Conservation (phyloP, 2,797 vertebrate species). For the Eremophila alpestris region DNA sequence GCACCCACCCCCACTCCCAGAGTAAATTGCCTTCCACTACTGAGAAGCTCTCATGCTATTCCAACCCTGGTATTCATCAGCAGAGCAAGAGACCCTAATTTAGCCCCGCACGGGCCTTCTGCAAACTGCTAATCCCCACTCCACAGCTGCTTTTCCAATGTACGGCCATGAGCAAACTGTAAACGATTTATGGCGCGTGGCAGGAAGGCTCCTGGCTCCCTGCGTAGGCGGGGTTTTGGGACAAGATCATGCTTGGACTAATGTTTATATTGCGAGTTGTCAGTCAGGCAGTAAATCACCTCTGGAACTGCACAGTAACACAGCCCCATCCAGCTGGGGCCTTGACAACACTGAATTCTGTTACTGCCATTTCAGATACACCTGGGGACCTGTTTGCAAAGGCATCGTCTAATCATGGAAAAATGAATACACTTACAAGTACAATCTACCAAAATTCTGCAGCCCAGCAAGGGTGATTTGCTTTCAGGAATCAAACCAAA, state of each 20-base stretch:
- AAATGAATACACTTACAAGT: background rate
- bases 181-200: slow-evolving; percentile 80
- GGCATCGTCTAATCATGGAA: background rate
- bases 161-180: slow-evolving; percentile 69
- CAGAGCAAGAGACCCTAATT: slow-evolving; percentile 55
- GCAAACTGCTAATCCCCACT: slow-evolving; percentile 72
- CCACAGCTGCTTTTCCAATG: slow-evolving; percentile 72
- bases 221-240: slow-evolving; percentile 62
- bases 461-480: background rate
- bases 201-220: slow-evolving; percentile 75
- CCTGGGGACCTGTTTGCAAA: background rate
- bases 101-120: slow-evolving; percentile 60
- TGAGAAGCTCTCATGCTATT: slow-evolving; percentile 45
- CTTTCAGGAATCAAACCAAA: background rate
- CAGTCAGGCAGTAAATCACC: slow-evolving; percentile 63
- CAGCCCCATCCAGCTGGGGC: background rate
- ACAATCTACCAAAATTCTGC: background rate
- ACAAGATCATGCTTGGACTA: slow-evolving; percentile 75
- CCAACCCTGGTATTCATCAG: background rate
- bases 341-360: background rate
- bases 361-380: background rate
- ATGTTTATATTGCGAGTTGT: slow-evolving; percentile 69
- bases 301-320: background rate
- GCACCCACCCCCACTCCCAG: background rate
- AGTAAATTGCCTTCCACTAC: slow-evolving; percentile 26